Evolutionary conservation across 2,888 invertebrate genomes (phyloP), one percentile per base, ranked within the genome.

Genomic region (Petrolisthes cinctipes): DNA sequence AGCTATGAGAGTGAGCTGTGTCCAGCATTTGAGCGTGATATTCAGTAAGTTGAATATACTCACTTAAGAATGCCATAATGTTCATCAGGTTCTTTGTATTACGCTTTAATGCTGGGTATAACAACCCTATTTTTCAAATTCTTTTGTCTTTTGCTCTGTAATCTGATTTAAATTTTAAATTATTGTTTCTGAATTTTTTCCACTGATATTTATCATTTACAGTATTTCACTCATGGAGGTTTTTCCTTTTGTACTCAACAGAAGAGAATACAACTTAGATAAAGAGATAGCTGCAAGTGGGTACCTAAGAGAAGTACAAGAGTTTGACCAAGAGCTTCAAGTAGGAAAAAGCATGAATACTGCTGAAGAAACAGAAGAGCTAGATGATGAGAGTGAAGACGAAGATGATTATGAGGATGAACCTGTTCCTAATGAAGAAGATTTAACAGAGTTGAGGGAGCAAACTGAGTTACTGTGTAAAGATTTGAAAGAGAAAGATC

Each of bases 221-320:
- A 37, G 37, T 37, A 37, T 37, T 37, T 37, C 37, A 37, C 37
- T 37, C 37, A 37, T 37, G 37, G 37, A 37, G 37, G 37, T 37
- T 37, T 37, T 37, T 37, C 37, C 37, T 37, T 37, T 37, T 85
- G 23, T 53, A 7, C 61, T 68, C 53, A 56, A 81, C 89, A 91
- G 90, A 81, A 89, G 84, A 66, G 89, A 86, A 51, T 97, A 96
- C 92, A 94, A 95, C 91, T 93, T 99, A 85, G 99, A 99, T 93
- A 95, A 96, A 3, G 98, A 98, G 93, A 95, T 99, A 2, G 95
- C 95, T 51, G 98, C 98, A 91, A 97, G 98, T 91, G 98, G 97
- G 84, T 95, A 97, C 91, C 96, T 96, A 0, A 96, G 95, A 92
- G 95, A 96, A 92, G 95, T 97, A 94, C 96, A 97, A 75, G 95